Evolutionary conservation across 2,113 vertebrate genomes (phyloP).

Genomic region (Asarcornis scutulata): DNA sequence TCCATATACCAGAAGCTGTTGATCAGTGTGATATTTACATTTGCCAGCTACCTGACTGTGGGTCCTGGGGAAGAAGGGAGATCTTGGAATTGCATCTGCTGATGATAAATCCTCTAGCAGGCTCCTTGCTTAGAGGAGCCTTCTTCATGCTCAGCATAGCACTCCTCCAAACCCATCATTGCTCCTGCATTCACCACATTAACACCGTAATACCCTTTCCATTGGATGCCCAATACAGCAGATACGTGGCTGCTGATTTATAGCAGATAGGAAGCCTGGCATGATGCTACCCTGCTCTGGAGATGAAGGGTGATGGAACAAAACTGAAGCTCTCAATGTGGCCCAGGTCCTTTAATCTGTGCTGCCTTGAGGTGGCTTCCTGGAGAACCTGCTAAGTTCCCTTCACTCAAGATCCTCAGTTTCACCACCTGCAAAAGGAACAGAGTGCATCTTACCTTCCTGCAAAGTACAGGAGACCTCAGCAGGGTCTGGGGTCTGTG

Average conservation of each 20-base stretch:
- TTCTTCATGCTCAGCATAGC: background rate
- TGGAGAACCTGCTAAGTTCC: background rate
- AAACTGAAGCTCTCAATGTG: background rate
- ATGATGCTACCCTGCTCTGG: background rate
- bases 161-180: background rate
- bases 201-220: background rate
- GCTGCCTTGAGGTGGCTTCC: background rate
- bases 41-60: background rate
- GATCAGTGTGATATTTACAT: background rate
- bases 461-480: background rate
- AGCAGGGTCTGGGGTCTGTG: background rate
- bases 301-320: background rate
- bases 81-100: background rate
- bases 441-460: fast-evolving
- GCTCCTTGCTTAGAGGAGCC: background rate
- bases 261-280: fast-evolving
- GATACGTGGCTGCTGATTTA: background rate
- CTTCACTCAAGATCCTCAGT: fast-evolving
- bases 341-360: background rate
- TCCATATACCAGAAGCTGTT: background rate
- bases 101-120: background rate
- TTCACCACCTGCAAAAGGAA: background rate
- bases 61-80: background rate
- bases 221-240: no score
- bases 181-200: background rate